Evolutionary conservation across 2,797 vertebrate genomes (phyloP).

Genomic region (Aeoliscus strigatus): DNA sequence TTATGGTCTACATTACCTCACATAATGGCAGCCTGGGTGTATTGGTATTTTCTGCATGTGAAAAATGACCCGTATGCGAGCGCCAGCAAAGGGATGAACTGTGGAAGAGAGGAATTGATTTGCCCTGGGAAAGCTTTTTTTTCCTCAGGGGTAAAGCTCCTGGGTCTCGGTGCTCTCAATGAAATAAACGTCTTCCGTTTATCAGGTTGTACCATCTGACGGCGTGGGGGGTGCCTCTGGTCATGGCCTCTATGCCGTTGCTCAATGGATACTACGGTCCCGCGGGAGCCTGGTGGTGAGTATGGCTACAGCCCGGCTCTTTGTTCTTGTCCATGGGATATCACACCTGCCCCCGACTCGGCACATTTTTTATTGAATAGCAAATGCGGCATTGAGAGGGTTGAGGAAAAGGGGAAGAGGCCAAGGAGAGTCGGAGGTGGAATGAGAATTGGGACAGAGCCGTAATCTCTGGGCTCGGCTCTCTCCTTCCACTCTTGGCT

Average conservation of each 20-base stretch:
- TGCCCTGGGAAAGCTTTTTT: conserved; percentile 1
- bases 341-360: background rate
- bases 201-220: conserved; percentile 72
- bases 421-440: conserved; percentile 49
- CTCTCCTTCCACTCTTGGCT: conserved; percentile 65
- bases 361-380: conserved; percentile 22
- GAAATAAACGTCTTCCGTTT: conserved; percentile 43
- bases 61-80: conserved; percentile 44
- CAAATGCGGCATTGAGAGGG: conserved; percentile 37
- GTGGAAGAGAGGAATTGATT: conserved; percentile 39
- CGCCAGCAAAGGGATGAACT: conserved; percentile 36
- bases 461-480: conserved; percentile 66
- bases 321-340: no score
- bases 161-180: conserved; percentile 18
- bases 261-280: conserved; percentile 75
- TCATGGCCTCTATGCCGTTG: conserved; percentile 72
- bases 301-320: conserved; percentile 14
- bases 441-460: conserved; percentile 71
- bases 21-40: conserved; percentile 45
- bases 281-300: conserved; percentile 76
- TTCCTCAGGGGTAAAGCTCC: conserved; percentile 16
- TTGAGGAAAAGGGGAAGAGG: conserved; percentile 45
- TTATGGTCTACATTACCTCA: conserved; percentile 49
- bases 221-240: conserved; percentile 74
- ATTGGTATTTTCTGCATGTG: conserved; percentile 44